Percentiles rank a stretch among this genome's conserved stretches.
phyloP scores from a whole-genome alignment of 1,140 invertebrate species.

The Zaprionus ornatus region DNA sequence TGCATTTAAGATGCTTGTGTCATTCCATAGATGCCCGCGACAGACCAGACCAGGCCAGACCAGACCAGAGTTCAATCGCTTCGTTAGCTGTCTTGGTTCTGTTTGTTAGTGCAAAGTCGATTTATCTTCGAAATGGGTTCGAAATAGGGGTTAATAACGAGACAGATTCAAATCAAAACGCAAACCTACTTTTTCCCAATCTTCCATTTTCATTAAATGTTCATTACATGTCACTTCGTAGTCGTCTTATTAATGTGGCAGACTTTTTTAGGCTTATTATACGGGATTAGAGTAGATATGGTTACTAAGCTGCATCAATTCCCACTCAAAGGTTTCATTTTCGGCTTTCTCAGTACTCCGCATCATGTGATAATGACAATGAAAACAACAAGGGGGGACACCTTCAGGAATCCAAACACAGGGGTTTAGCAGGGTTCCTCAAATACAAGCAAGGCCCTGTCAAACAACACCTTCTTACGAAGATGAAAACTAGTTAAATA shows the following conservation, averaged over 20 bases:
- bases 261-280: not conserved
- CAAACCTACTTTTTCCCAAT: slow-evolving; percentile 12
- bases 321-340: not conserved
- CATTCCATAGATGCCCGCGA: slow-evolving; percentile 43
- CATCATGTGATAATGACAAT: slow-evolving; percentile 15
- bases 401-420: slow-evolving; percentile 14
- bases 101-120: slow-evolving; percentile 12
- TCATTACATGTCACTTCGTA: not conserved
- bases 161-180: slow-evolving; percentile 37
- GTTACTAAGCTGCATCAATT: not conserved
- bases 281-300: not conserved
- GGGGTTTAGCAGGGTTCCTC: not conserved
- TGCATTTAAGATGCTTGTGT: slow-evolving; percentile 57
- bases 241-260: not conserved
- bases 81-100: slow-evolving; percentile 33
- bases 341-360: not conserved
- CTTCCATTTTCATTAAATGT: not conserved
- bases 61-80: slow-evolving; percentile 34
- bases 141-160: slow-evolving; percentile 20
- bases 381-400: not conserved
- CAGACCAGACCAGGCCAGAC: slow-evolving; percentile 6
- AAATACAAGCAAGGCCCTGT: not conserved
- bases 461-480: slow-evolving; percentile 1
- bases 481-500: slow-evolving; percentile 12
- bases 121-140: slow-evolving; percentile 11